phyloP scores from a whole-genome alignment of 2,797 vertebrate genomes.

The Spinibarbus caldwelli region DNA sequence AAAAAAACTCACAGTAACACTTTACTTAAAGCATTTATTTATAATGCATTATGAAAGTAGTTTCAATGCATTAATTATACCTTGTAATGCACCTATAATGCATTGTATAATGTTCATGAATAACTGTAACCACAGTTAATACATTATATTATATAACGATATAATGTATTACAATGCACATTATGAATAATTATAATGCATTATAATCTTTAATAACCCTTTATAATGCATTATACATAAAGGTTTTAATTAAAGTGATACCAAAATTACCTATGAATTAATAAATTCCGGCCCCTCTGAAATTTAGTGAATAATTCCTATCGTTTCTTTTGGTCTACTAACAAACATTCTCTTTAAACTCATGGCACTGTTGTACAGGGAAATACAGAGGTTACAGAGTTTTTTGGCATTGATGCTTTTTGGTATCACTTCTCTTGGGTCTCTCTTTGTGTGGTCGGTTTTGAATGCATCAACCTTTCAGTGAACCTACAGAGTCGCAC shows the following conservation, averaged over 20 bases:
- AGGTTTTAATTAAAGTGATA: neutral
- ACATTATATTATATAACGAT: neutral
- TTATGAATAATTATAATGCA: neutral
- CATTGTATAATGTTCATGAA: neutral
- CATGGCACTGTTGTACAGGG: too few relatives aligned
- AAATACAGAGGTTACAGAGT: neutral
- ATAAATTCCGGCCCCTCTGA: too few relatives aligned
- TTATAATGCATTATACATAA: neutral
- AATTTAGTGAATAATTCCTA: neutral
- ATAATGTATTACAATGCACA: neutral
- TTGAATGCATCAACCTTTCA: constrained; percentile 41
- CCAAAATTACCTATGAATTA: neutral
- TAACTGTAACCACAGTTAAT: neutral
- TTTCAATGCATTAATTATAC: neutral
- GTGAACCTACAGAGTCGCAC: constrained; percentile 59
- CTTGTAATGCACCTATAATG: neutral
- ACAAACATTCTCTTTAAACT: constrained; percentile 37
- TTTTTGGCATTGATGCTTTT: constrained; percentile 12
- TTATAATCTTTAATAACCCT: neutral
- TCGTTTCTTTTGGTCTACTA: constrained; percentile 13
- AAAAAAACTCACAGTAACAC: neutral
- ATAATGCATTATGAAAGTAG: neutral
- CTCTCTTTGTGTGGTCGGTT: constrained; percentile 45
- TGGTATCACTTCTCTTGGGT: constrained; percentile 35
- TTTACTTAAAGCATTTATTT: neutral